Conservation (phyloP, 2,888 invertebrate genomes). For the Meiosimyza platycephala region DNA sequence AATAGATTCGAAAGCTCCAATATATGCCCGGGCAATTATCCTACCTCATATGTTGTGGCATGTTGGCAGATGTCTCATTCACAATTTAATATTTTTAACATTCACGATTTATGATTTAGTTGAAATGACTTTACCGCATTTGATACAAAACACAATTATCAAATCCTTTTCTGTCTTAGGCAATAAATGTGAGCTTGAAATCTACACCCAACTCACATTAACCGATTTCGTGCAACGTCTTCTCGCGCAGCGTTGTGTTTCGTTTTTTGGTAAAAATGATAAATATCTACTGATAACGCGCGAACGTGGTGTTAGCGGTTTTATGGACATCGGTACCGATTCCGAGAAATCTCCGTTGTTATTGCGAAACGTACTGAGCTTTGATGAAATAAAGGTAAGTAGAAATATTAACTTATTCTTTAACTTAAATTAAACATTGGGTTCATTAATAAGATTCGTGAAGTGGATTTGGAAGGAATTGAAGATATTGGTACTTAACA, state of each 20-base stretch:
- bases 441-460: no score
- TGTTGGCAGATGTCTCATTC: constrained; percentile 43
- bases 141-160: not conserved
- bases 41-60: no score
- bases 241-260: constrained; percentile 69
- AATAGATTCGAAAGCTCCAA: not conserved
- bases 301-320: constrained; percentile 68
- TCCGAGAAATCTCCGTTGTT: constrained; percentile 68
- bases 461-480: not conserved
- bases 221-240: constrained; percentile 69
- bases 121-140: no score
- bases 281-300: constrained; percentile 67
- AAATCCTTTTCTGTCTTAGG: constrained; percentile 46
- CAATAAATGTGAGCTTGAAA: constrained; percentile 59
- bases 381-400: constrained; percentile 71
- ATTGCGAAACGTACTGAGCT: constrained; percentile 69
- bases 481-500: not conserved
- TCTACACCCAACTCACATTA: constrained; percentile 67
- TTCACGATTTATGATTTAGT: not conserved
- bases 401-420: not conserved
- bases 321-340: constrained; percentile 70
- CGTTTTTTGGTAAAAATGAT: constrained; percentile 68
- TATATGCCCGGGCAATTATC: constrained; percentile 11
- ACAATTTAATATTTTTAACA: no score
- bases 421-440: no score